Percentiles rank a stretch among this genome's conserved stretches.
These are phyloP conservation scores for Pseudeuparius sepicola DNA, from an alignment of 2,888 invertebrate genomes.

Conservation along the genomic window DNA sequence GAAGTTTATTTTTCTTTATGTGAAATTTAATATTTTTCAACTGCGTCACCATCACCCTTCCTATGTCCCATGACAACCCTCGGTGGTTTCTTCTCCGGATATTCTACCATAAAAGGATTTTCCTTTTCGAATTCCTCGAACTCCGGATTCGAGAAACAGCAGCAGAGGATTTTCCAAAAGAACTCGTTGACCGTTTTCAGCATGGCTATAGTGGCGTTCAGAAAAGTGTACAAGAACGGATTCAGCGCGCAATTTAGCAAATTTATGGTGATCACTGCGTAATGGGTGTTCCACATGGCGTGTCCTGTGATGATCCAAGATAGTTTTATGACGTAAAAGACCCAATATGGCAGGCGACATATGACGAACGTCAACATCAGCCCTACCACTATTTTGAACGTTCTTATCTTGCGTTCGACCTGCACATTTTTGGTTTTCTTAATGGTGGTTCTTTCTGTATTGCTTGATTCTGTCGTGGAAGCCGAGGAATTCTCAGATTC, in stretches of 20 bases:
- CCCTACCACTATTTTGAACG: constrained; percentile 46
- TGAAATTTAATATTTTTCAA: too few species aligned
- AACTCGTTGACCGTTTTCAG: constrained; percentile 30
- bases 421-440: constrained; percentile 25
- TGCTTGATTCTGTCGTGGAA: constrained; percentile 19
- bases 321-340: constrained; percentile 42
- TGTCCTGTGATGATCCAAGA: constrained; percentile 27
- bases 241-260: constrained; percentile 46
- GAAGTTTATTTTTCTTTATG: too few species aligned
- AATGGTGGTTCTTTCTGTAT: constrained; percentile 13
- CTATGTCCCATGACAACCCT: background rate
- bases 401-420: constrained; percentile 43
- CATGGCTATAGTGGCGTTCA: constrained; percentile 41
- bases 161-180: constrained; percentile 33
- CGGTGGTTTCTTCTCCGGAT: background rate
- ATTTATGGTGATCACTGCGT: constrained; percentile 43
- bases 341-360: constrained; percentile 44
- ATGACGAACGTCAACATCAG: constrained; percentile 45
- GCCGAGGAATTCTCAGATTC: constrained; percentile 26
- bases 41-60: too few species aligned
- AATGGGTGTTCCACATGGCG: constrained; percentile 40
- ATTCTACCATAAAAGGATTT: constrained; percentile 16
- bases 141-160: constrained; percentile 34
- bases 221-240: constrained; percentile 50
- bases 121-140: constrained; percentile 36